Evolutionary conservation across 2,113 vertebrate species (phyloP), one percentile per base, ranked within the genome.

Genomic region (Sphyrna mokarran): DNA sequence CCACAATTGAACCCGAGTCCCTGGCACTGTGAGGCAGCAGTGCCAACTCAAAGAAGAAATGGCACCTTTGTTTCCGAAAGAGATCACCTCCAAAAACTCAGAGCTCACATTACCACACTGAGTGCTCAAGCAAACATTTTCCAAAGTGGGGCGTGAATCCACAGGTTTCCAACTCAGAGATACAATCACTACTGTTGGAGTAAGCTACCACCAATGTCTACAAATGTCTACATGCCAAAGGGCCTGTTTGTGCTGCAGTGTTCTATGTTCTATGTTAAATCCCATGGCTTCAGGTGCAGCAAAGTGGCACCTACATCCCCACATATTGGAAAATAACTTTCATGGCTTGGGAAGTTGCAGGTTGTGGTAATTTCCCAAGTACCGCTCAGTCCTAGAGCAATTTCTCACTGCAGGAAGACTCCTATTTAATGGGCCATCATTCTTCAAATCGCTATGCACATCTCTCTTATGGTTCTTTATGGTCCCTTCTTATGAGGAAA

Each of bases 361-460:
- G 78, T 16, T 18, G 5, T 40, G 14, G 14, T 20, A 3, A 83
- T 40, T 40, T 83, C 40, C 78, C 78, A 83, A 18, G 14, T 14
- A 18, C 0, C 3, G 4, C 13, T 18, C 3, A 18, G 1, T 18
- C n/a, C n/a, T 40, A 14, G n/a, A 1, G n/a, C 4, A 4, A 14
- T 37, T 40, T n/a, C n/a, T 83, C n/a, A 40, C 37, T 3, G 5
- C 78, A 16, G n/a, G 78, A 18, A 40, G 0, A 83, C n/a, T 29
- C n/a, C 14, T 83, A 16, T 4, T 14, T 40, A 83, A 37, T 83
- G 18, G 78, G 9, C 14, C n/a, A 83, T 37, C 37, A 80, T 80
- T 37, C 33, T 80, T n/a, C n/a, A n/a, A 37, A 14, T 13, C 0
- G 33, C 29, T n/a, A 37, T 14, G n/a, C 76, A 80, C 14, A 4